Evolutionary conservation across 2,888 invertebrate genomes (phyloP).

Genomic region (Tryphoninae sp.): DNA sequence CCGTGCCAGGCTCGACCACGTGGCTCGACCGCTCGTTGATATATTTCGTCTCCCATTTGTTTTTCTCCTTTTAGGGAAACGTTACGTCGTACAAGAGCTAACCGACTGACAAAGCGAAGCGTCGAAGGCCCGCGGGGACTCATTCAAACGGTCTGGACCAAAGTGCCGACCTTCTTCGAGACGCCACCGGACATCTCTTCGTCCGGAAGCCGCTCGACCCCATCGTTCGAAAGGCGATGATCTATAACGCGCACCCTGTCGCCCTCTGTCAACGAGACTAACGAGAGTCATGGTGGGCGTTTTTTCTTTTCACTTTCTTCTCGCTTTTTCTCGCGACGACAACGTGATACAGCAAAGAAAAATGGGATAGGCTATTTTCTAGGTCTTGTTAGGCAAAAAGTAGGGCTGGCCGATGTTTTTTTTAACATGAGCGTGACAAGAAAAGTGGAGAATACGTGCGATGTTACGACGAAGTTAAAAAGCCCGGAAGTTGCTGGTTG

Average conservation of each 20-base stretch:
- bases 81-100: conserved; percentile 3
- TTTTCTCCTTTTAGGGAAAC: conserved; percentile 7
- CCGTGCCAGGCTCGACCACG: conserved; percentile 39
- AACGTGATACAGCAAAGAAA: conserved; percentile 13
- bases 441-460: conserved; percentile 24
- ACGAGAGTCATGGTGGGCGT: conserved; percentile 52
- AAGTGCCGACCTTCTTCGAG: conserved; percentile 37
- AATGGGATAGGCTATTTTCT: conserved; percentile 42
- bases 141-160: conserved; percentile 25
- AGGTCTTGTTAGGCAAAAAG: conserved; percentile 49
- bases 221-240: conserved; percentile 48
- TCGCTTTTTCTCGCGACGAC: conserved; percentile 10
- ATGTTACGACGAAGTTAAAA: neutral
- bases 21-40: conserved; percentile 33
- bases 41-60: conserved; percentile 13
- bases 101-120: conserved; percentile 33
- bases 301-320: conserved; percentile 35
- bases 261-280: conserved; percentile 53
- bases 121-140: conserved; percentile 40
- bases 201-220: conserved; percentile 49
- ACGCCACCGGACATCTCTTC: conserved; percentile 52
- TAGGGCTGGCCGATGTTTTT: conserved; percentile 2
- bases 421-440: neutral
- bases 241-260: conserved; percentile 41
- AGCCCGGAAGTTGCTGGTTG: conserved; percentile 43